A percentile compares a stretch with the other conserved stretches of the same genome.
These are phyloP conservation scores for Uropsilus gracilis DNA, from an alignment of 2,113 vertebrate species.

Conservation along the genomic window DNA sequence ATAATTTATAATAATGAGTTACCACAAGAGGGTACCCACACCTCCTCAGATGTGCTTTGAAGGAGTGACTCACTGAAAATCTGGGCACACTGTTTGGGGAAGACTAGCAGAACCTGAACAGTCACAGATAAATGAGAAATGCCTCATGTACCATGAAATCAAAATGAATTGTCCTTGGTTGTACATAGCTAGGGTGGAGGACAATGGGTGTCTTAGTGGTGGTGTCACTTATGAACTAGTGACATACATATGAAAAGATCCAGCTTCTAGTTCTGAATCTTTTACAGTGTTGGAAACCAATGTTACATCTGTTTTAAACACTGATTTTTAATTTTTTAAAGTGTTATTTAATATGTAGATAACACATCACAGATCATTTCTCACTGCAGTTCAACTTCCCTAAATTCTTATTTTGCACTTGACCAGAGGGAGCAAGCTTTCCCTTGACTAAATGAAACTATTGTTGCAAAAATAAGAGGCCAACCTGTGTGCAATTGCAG, in stretches of 20 bases:
- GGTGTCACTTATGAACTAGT: no score
- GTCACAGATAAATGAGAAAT: neutral
- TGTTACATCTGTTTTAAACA: no score
- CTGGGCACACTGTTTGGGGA: neutral
- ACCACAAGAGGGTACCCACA: neutral
- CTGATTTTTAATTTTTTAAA: no score
- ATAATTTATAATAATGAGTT: neutral
- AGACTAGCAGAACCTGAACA: neutral
- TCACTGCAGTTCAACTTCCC: neutral
- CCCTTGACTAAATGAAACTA: slow-evolving; percentile 48
- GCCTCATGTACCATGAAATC: neutral
- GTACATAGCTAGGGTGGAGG: neutral
- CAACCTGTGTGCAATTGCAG: slow-evolving; percentile 79
- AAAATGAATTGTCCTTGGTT: slow-evolving; percentile 1
- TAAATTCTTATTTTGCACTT: neutral
- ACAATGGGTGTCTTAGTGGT: no score
- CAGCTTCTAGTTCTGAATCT: no score
- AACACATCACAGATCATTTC: neutral
- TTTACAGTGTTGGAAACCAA: no score
- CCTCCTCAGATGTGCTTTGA: neutral
- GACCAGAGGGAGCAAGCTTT: neutral
- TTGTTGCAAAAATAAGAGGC: slow-evolving; percentile 73
- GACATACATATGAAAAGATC: no score
- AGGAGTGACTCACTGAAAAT: neutral
- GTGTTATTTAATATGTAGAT: no score